Conservation (phyloP, 2,113 vertebrate species). For the Pycnonotus jocosus region DNA sequence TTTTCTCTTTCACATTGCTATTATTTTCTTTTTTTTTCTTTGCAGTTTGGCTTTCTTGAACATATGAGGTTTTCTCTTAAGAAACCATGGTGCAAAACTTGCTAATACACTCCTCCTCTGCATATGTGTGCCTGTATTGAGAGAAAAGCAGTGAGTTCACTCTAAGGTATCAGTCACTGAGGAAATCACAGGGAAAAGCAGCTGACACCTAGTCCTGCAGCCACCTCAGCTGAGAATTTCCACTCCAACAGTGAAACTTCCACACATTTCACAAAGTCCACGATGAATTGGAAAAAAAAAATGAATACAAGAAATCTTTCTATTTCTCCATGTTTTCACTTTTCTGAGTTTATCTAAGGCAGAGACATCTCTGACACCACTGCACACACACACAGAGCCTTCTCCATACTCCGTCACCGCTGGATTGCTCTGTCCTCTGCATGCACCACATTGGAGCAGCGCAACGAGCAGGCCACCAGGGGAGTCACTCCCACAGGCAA, state of each 20-base stretch:
- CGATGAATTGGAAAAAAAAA: background rate
- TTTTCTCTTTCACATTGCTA: background rate
- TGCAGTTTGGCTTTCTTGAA: background rate
- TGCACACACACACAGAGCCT: background rate
- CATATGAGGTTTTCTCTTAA: background rate
- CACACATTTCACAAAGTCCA: background rate
- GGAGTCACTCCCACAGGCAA: background rate
- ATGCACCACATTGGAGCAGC: background rate
- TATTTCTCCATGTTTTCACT: background rate
- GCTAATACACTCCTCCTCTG: background rate
- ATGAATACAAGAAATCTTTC: background rate
- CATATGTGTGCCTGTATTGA: rapidly evolving
- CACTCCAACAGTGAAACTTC: background rate
- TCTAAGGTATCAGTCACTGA: background rate
- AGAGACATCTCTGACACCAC: background rate
- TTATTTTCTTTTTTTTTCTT: background rate
- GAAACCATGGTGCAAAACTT: background rate
- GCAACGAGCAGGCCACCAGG: background rate
- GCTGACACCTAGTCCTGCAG: background rate
- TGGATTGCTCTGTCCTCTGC: background rate
- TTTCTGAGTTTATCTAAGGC: background rate
- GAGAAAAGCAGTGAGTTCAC: background rate
- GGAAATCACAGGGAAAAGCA: background rate
- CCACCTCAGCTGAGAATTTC: background rate
- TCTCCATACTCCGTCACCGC: background rate